Base-by-base conservation (phyloP, 2,888 invertebrate species). In the Eilema caniola region DNA sequence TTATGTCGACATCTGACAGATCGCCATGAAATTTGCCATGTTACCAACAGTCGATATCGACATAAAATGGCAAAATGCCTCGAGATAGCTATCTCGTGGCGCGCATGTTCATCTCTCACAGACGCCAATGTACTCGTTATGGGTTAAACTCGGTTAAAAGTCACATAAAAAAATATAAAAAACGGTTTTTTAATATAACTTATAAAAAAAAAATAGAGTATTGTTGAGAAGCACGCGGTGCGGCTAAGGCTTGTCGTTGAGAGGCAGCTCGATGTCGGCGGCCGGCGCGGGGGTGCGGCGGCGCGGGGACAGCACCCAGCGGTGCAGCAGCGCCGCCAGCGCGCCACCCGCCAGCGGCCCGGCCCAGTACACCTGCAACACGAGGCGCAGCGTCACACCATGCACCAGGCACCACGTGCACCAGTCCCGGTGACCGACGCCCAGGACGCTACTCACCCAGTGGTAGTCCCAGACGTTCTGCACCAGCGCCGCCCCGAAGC, bases 401-500 rank as follows among this genome's bases (percentile, higher is more conserved):
- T 10, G 33, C 33, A 1, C 33, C 8, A 1, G 33, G 7, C 33
- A n/a, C n/a, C n/a, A n/a, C n/a, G n/a, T n/a, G n/a, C n/a, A n/a
- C n/a, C n/a, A n/a, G n/a, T n/a, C n/a, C n/a, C n/a, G n/a, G n/a
- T 1, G 7, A 1, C 33, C 33, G 33, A 12, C 14, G 41, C 14
- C 2, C 16, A 1, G 3, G 47, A 20, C 7, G 20, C 16, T 8
- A 20, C 93, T 95, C 85, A 97, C 96, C 98, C 98, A 98, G 81
- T 97, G 98, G 67, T 88, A 60, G 11, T 71, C 16, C 96, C 97
- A 97, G 72, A 93, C 89, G 12, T 92, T 92, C 80, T 96, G 96
- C 90, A 97, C 95, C 24, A 98, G 85, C 5, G 98, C 98, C 0
- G 98, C 97, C 3, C 95, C 98, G 71, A 98, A 96, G 76, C 96